Conservation (phyloP, 1,140 invertebrate species). For the Oedothorax gibbosus region DNA sequence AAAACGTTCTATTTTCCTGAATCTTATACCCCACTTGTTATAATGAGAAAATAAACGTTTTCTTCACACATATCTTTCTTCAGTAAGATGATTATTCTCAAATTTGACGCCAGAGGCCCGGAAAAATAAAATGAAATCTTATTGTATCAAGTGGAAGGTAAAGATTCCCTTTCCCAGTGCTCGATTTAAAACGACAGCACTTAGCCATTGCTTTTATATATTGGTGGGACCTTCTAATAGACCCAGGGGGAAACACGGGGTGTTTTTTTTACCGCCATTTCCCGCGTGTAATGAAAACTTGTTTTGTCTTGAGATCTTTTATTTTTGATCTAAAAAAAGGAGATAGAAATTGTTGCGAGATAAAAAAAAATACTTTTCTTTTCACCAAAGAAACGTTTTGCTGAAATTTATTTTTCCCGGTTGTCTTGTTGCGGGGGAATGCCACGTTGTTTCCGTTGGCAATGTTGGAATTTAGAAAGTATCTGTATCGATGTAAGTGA, state of each 20-base stretch:
- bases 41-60: too few species aligned
- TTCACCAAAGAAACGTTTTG: neutral
- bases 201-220: slow-evolving; percentile 27
- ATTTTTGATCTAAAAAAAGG: neutral
- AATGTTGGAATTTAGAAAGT: too few species aligned
- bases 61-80: too few species aligned
- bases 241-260: neutral
- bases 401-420: slow-evolving; percentile 5
- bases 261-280: neutral
- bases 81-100: neutral
- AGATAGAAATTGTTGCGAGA: neutral
- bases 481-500: too few species aligned
- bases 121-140: too few species aligned
- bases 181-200: slow-evolving; percentile 36
- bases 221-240: slow-evolving; percentile 25
- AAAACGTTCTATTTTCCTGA: too few species aligned
- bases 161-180: slow-evolving; percentile 3
- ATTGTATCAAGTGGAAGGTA: too few species aligned
- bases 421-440: slow-evolving; percentile 3
- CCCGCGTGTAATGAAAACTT: slow-evolving; percentile 39
- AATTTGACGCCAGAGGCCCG: neutral
- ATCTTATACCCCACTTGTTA: too few species aligned
- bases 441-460: neutral
- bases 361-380: neutral
- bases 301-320: slow-evolving; percentile 15